Conservation (phyloP, 2,113 vertebrate genomes). For the Gavialis gangeticus region DNA sequence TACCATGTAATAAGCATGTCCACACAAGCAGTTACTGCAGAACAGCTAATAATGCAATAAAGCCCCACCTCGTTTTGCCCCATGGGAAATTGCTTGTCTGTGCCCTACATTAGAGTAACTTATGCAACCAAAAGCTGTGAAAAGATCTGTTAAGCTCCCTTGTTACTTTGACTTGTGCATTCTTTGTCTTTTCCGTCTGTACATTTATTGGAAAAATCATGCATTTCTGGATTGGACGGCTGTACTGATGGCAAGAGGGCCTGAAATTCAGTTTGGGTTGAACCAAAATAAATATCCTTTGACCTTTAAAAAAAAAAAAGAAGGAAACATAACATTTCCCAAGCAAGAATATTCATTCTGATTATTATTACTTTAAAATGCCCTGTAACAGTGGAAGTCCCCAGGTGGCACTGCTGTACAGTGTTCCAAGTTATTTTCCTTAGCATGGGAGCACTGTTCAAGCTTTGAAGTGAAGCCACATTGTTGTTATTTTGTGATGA, state of each 20-base stretch:
- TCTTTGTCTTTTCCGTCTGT: neutral
- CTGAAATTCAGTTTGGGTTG: too few species aligned
- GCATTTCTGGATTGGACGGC: too few species aligned
- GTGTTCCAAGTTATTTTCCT: neutral
- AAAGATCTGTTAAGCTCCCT: neutral
- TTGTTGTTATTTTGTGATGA: neutral
- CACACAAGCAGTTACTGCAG: too few species aligned
- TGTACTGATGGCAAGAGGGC: too few species aligned
- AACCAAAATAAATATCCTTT: too few species aligned
- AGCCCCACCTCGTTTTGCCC: too few species aligned
- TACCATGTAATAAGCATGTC: too few species aligned
- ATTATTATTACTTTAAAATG: neutral
- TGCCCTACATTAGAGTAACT: too few species aligned
- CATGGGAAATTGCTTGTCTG: too few species aligned
- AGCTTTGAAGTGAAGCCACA: neutral
- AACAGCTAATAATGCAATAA: too few species aligned
- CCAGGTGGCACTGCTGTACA: neutral
- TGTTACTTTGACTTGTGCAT: neutral
- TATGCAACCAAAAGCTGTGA: neutral
- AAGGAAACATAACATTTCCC: too few species aligned
- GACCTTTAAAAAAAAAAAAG: too few species aligned
- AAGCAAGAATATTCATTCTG: neutral
- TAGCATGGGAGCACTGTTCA: neutral
- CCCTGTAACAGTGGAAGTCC: neutral
- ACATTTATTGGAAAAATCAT: neutral